Evolutionary conservation across 2,113 vertebrate species (phyloP).

Genomic region (Panthera tigris): DNA sequence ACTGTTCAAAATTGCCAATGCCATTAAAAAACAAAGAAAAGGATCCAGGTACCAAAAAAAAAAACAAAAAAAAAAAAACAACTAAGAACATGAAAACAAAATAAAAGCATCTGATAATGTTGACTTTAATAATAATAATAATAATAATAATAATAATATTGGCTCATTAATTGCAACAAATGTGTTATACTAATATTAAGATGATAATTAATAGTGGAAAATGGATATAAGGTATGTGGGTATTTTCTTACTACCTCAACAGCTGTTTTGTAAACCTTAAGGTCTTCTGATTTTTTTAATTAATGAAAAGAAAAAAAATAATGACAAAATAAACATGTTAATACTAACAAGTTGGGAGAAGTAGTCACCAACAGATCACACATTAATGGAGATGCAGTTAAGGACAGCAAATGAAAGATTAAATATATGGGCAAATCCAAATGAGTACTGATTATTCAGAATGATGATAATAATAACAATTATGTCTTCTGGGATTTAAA

Average conservation of each 20-base stretch:
- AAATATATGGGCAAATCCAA: neutral
- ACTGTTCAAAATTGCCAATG: neutral
- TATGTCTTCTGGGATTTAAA: neutral
- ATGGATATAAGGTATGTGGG: neutral
- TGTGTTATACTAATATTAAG: neutral
- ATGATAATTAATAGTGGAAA: neutral
- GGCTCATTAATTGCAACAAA: neutral
- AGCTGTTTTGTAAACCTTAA: neutral
- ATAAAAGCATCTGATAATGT: neutral
- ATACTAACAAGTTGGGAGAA: neutral
- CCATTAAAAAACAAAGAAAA: neutral
- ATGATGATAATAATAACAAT: neutral
- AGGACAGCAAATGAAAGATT: neutral
- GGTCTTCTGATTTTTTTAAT: neutral
- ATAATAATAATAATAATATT: neutral
- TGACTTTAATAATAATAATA: neutral
- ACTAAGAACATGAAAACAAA: neutral
- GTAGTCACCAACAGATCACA: neutral
- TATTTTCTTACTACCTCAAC: neutral
- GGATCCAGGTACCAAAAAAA: neutral
- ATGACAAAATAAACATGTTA: neutral
- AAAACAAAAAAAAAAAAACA: neutral
- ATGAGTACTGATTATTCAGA: neutral
- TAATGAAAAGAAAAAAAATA: neutral
- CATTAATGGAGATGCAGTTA: neutral